A percentile compares a stretch with the other conserved stretches of the same genome.
Conservation (phyloP, 2,888 invertebrate genomes). For the Diadegma fenestrale region DNA sequence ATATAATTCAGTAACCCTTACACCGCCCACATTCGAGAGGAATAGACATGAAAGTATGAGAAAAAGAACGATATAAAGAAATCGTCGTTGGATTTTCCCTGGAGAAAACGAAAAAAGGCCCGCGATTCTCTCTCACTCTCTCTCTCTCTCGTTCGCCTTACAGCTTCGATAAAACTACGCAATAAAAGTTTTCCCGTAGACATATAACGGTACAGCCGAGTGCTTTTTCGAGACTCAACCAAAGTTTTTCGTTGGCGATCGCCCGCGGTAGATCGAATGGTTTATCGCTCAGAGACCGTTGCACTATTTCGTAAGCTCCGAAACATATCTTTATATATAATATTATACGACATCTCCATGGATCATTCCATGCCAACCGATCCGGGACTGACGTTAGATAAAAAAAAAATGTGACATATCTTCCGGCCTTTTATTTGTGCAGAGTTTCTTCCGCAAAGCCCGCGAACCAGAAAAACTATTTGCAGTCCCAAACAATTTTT, state of each 20-base stretch:
- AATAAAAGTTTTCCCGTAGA: conserved; percentile 56
- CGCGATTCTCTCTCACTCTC: neutral
- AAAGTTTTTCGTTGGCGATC: conserved; percentile 52
- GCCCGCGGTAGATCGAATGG: conserved; percentile 60
- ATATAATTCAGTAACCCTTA: conserved; percentile 13
- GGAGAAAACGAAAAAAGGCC: conserved; percentile 39
- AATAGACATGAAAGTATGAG: conserved; percentile 30
- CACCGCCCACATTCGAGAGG: conserved; percentile 13
- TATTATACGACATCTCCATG: conserved; percentile 15
- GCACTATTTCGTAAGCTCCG: conserved; percentile 20
- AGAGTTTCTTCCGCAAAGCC: neutral
- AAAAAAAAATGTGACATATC: neutral
- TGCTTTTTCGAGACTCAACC: conserved; percentile 57
- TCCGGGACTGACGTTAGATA: neutral
- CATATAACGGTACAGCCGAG: conserved; percentile 42
- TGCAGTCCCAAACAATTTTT: too few relatives aligned
- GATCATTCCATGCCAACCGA: conserved; percentile 1
- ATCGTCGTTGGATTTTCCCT: conserved; percentile 46
- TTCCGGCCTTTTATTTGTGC: neutral
- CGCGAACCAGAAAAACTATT: neutral
- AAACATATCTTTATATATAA: conserved; percentile 33
- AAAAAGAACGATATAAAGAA: conserved; percentile 36
- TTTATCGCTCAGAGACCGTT: conserved; percentile 58
- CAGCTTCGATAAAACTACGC: conserved; percentile 45
- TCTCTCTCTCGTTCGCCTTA: conserved; percentile 5